Conservation (phyloP, 1,140 invertebrate species). For the Pseudobourletiella spinata region DNA sequence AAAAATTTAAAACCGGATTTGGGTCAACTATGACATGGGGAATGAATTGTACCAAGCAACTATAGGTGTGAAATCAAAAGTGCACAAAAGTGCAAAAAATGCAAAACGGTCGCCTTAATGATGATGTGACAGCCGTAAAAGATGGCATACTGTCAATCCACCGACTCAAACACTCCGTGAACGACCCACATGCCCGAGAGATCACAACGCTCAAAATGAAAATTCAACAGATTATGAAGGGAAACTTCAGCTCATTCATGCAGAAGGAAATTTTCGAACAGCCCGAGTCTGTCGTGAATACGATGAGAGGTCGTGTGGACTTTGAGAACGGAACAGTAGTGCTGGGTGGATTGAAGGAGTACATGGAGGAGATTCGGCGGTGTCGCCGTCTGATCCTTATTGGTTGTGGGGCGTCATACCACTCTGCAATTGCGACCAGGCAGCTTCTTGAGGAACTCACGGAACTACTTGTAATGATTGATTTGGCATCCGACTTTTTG, state of each 20-base stretch:
- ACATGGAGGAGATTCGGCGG: conserved; percentile 92
- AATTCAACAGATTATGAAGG: conserved; percentile 99
- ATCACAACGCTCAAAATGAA: conserved; percentile 97
- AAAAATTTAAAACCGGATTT: too few species aligned
- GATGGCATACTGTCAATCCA: conserved; percentile 92
- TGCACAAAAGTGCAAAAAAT: too few species aligned
- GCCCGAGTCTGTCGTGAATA: conserved; percentile 97
- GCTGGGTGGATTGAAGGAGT: conserved; percentile 88
- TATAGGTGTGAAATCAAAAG: too few species aligned
- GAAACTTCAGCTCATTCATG: conserved; percentile 98
- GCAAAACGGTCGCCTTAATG: too few species aligned
- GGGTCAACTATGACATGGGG: too few species aligned
- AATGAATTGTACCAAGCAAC: too few species aligned
- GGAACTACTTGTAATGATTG: conserved; percentile 97
- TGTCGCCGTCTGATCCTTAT: conserved; percentile 94
- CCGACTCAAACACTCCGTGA: conserved; percentile 67
- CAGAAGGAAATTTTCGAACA: conserved; percentile 99
- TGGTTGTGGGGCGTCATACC: conserved; percentile 97
- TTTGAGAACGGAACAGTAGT: conserved; percentile 65
- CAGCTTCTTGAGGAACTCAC: conserved; percentile 96
- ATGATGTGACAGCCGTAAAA: conserved; percentile 76
- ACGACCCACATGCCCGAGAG: conserved; percentile 81
- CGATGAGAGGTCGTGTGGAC: conserved; percentile 96
- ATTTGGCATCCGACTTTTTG: conserved; percentile 95
- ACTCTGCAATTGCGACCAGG: conserved; percentile 93